Evolutionary conservation across 2,797 vertebrate genomes (phyloP), one percentile per base, ranked within the genome.

Genomic region (Sebastes variabilis): DNA sequence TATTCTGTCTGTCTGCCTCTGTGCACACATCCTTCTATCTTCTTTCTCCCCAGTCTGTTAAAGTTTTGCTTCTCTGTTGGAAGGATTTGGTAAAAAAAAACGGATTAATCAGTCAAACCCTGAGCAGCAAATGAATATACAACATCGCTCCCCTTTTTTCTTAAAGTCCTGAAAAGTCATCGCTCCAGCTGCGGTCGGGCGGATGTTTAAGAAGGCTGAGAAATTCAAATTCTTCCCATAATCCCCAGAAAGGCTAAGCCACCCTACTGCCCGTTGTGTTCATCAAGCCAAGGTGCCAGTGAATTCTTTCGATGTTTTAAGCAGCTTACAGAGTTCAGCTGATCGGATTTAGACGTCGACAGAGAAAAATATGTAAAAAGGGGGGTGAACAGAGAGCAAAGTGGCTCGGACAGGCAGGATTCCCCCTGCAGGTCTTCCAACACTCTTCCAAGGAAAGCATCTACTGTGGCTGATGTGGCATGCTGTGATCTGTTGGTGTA

Each of bases 281-380:
- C 82, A 89, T 89, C 82, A 82, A 93, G 79, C 82, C 34, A 83
- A 94, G 92, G 94, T 94, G 94, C 92, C 88, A 75, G 81, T 74
- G 84, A 94, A 96, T 95, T 95, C 93, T 87, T 94, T 91, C 64
- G 34, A 78, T 68, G 77, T 68, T 89, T 88, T 96, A 95, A 96
- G 94, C 95, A 79, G 92, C 95, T 96, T 96, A 96, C 46, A 29
- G 68, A 87, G 81, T 82, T 85, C 81, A 82, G 88, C 79, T 92
- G 92, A 95, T 95, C 91, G 89, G 93, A 90, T 92, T 94, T 89
- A 82, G 88, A 91, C 24, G 77, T 73, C 6, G 84, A 79, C 85
- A 75, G 81, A 77, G 69, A 69, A 69, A 92, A 93, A 92, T 76
- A 71, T 89, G 88, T 73, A 85, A 80, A 89, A 62, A 20, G 22